Conservation (phyloP, 1,140 invertebrate species). For the Stegodyphus dumicola region DNA sequence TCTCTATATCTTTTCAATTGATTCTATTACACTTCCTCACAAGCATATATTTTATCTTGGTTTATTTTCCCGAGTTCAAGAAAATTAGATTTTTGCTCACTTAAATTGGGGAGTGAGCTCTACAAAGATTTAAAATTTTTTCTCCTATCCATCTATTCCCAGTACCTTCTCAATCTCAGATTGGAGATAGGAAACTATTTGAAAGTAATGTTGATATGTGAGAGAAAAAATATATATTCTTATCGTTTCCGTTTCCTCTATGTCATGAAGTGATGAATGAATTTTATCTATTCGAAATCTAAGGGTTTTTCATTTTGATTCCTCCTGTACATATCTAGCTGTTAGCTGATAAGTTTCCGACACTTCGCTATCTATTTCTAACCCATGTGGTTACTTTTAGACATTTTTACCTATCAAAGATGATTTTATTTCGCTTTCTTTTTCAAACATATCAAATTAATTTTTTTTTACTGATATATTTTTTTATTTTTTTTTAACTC, state of each 20-base stretch:
- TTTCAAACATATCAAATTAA: not conserved
- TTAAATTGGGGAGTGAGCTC: too few relatives aligned
- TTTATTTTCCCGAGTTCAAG: too few relatives aligned
- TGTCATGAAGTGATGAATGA: conserved; percentile 43
- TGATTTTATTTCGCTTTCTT: not conserved
- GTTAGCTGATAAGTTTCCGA: conserved; percentile 45
- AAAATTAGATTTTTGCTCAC: too few relatives aligned
- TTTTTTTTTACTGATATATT: too few relatives aligned
- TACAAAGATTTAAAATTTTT: too few relatives aligned
- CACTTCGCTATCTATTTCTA: conserved; percentile 37
- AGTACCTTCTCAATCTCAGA: too few relatives aligned
- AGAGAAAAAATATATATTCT: conserved; percentile 16
- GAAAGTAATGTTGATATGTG: not conserved
- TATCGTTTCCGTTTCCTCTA: conserved; percentile 44
- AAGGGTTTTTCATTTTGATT: conserved; percentile 30
- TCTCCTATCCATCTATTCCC: too few relatives aligned
- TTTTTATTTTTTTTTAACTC: too few relatives aligned
- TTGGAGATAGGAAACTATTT: too few relatives aligned
- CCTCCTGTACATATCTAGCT: conserved; percentile 16
- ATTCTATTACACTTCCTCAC: too few relatives aligned
- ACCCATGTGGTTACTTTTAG: not conserved
- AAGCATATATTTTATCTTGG: too few relatives aligned
- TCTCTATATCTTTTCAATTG: too few relatives aligned
- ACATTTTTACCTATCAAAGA: not conserved
- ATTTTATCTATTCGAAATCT: conserved; percentile 57